Evolutionary conservation across 2,888 invertebrate species (phyloP), one percentile per base, ranked within the genome.

Genomic region (Plebejus argus): DNA sequence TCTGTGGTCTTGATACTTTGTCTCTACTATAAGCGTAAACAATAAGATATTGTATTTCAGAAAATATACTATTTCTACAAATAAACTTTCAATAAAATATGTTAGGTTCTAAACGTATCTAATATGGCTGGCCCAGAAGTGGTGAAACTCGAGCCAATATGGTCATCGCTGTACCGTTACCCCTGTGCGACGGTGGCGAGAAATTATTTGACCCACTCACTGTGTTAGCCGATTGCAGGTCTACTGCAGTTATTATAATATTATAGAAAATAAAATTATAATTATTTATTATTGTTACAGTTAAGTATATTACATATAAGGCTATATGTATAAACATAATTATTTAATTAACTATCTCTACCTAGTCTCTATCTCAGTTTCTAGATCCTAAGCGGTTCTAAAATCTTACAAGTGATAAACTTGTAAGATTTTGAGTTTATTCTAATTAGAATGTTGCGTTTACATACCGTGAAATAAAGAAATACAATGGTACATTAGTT

Each of bases 81-180:
- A 53, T 53, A 18, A 18, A 53, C 53, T 18, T 18, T 53, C 18
- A 53, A 53, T 53, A 18, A 18, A 18, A 4, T n/a, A 18, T 35
- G 33, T n/a, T n/a, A 28, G 12, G 53, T 28, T 15, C 74, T 74
- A 74, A 74, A 79, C 78, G 76, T 70, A 71, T 79, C 80, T 78
- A 81, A 80, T 79, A 79, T 79, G 77, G 79, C 70, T 77, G 80
- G 80, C 80, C 80, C 80, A 81, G 79, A 81, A 77, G 80, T 78
- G 79, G 76, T 78, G 79, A 79, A 79, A 81, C 78, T 76, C 79
- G 70, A 81, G 76, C 81, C 78, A 58, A 80, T 80, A 81, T 78
- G 79, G 81, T 71, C 76, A 78, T 78, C 80, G 78, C 78, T 77
- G 79, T 81, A 81, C 81, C 81, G 81, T 81, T 81, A 81, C 72